Conservation (phyloP, 2,888 invertebrate species). For the Neocrepidodera transversa region DNA sequence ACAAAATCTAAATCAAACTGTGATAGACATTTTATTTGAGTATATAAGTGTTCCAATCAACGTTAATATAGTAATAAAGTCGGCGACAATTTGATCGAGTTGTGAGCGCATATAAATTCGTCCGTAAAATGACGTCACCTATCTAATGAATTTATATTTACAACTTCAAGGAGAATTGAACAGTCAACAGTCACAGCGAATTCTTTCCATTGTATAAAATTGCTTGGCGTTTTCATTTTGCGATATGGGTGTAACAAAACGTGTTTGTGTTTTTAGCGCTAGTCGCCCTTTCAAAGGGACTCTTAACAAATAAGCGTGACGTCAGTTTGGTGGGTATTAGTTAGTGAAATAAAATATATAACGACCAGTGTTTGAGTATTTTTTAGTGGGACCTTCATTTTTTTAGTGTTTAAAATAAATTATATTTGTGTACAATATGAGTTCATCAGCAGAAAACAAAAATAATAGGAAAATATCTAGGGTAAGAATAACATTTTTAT, state of each 20-base stretch:
- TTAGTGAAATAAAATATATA: neutral
- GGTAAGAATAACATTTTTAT: slow-evolving; percentile 2
- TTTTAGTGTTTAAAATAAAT: neutral
- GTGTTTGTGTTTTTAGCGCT: slow-evolving; percentile 19
- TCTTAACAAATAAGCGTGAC: slow-evolving; percentile 17
- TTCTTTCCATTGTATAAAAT: slow-evolving; percentile 23
- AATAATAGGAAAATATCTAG: slow-evolving; percentile 10
- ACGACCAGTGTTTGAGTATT: neutral
- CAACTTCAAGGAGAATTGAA: slow-evolving; percentile 42
- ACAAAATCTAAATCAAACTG: neutral
- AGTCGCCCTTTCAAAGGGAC: slow-evolving; percentile 20
- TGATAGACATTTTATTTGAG: neutral
- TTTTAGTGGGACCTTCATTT: neutral
- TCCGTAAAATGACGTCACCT: slow-evolving; percentile 46
- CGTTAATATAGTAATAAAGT: slow-evolving; percentile 29
- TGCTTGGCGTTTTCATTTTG: neutral
- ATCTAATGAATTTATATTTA: slow-evolving; percentile 52
- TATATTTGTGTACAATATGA: neutral
- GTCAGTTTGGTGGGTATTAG: neutral
- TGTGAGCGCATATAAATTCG: slow-evolving; percentile 31
- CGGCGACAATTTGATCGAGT: slow-evolving; percentile 42
- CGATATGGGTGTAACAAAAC: slow-evolving; percentile 34
- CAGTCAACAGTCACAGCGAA: slow-evolving; percentile 28
- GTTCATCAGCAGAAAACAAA: neutral
- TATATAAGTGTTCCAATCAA: slow-evolving; percentile 6